A percentile compares a stretch with the other conserved stretches of the same genome.
Conservation (phyloP, 2,888 invertebrate genomes). For the Eupelmus urozonus region DNA sequence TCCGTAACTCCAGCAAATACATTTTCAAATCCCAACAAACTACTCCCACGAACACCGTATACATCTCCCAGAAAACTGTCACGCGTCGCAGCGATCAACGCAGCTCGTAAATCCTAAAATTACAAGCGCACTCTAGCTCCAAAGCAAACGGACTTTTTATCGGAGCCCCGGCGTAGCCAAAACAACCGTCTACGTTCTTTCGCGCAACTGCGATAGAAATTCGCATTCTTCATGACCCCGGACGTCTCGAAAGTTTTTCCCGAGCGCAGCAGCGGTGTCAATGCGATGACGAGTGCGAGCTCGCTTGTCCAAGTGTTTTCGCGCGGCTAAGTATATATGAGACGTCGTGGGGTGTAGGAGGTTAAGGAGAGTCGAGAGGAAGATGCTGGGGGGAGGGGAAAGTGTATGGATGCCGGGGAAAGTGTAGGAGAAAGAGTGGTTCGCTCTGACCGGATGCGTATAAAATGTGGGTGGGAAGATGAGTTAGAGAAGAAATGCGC, state of each 20-base stretch:
- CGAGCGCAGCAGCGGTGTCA: neutral
- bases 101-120: neutral
- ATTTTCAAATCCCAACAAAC: too few species aligned
- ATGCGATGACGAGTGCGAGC: neutral
- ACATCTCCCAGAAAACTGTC: too few species aligned
- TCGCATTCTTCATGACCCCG: neutral
- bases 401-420: too few species aligned
- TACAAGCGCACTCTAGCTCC: neutral
- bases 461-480: too few species aligned
- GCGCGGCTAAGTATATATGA: neutral
- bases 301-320: neutral
- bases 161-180: neutral
- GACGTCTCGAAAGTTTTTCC: constrained; percentile 31
- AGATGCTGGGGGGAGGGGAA: too few species aligned
- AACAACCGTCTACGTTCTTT: neutral
- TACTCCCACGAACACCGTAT: too few species aligned
- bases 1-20: too few species aligned
- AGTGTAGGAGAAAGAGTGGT: too few species aligned
- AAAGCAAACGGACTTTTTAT: constrained; percentile 16
- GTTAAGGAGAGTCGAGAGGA: too few species aligned
- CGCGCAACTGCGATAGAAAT: neutral
- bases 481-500: too few species aligned
- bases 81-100: neutral
- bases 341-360: too few species aligned
- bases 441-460: too few species aligned